Percentiles rank a stretch among this genome's conserved stretches.
phyloP scores from a whole-genome alignment of 1,140 invertebrate genomes.

The Hyposmocoma kahamanoa region DNA sequence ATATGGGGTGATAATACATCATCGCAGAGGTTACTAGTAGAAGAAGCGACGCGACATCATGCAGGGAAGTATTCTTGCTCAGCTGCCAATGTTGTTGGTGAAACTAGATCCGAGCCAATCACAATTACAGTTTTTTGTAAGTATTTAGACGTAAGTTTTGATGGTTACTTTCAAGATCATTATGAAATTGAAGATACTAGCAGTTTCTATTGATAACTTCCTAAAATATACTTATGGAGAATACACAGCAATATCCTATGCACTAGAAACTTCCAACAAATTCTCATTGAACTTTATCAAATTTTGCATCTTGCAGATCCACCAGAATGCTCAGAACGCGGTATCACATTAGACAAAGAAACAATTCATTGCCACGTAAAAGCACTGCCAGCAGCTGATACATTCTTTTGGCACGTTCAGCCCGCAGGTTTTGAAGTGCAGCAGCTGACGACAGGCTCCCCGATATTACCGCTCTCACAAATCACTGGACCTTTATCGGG shows the following conservation, averaged over 20 bases:
- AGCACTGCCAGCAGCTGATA: conserved; percentile 46
- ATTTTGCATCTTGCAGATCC: conserved; percentile 36
- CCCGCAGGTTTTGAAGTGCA: conserved; percentile 46
- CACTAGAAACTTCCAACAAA: too few relatives aligned
- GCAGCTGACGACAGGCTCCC: conserved; percentile 53
- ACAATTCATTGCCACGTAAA: conserved; percentile 48
- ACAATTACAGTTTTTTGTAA: conserved; percentile 54
- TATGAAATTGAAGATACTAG: too few relatives aligned
- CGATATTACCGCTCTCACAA: conserved; percentile 41
- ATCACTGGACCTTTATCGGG: conserved; percentile 44
- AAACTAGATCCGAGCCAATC: conserved; percentile 43
- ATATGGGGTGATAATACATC: conserved; percentile 40
- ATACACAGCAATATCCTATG: too few relatives aligned
- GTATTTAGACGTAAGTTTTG: too few relatives aligned
- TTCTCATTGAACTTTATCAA: too few relatives aligned
- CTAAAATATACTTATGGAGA: too few relatives aligned
- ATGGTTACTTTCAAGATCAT: too few relatives aligned
- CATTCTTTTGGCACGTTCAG: conserved; percentile 61
- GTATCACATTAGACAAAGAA: conserved; percentile 46
- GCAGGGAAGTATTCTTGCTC: conserved; percentile 72
- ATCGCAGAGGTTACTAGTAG: conserved; percentile 27
- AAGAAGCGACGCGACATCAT: conserved; percentile 64
- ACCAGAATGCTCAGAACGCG: conserved; percentile 46
- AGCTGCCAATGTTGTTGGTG: conserved; percentile 69
- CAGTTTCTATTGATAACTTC: too few relatives aligned